These are phyloP conservation scores for Thomomys bottae DNA, from an alignment of 2,113 vertebrate species.

Conservation along the genomic window DNA sequence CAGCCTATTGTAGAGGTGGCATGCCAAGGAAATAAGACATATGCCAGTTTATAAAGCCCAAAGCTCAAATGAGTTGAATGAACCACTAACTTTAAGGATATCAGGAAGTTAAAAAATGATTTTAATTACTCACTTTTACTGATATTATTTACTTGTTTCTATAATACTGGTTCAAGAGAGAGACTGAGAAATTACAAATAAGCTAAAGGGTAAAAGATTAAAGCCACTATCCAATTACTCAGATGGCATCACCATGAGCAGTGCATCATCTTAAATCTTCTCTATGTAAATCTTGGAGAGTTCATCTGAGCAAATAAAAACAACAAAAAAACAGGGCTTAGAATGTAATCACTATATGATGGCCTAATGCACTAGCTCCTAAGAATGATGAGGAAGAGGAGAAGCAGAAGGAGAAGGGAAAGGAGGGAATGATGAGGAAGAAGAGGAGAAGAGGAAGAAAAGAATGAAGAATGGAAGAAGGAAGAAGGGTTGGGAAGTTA, in stretches of 20 bases:
- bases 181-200: conserved; percentile 44
- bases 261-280: neutral
- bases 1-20: no score
- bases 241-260: neutral
- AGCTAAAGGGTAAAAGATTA: neutral
- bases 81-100: conserved; percentile 17
- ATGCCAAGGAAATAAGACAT: neutral
- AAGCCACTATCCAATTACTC: neutral
- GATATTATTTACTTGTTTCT: neutral
- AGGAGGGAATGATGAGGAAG: neutral
- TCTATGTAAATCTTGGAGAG: neutral
- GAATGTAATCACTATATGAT: neutral
- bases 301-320: neutral
- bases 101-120: neutral
- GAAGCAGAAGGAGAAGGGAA: neutral
- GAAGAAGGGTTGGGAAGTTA: no score
- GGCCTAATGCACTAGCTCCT: neutral
- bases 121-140: conserved; percentile 26
- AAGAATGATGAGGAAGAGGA: neutral
- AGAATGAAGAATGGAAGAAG: no score
- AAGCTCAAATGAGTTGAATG: conserved; percentile 8
- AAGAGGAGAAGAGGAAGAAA: neutral
- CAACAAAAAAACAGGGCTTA: neutral
- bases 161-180: neutral
- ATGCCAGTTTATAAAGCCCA: conserved; percentile 17